Evolutionary conservation across 2,797 vertebrate genomes (phyloP).

Genomic region (Semaprochilodus insignis): DNA sequence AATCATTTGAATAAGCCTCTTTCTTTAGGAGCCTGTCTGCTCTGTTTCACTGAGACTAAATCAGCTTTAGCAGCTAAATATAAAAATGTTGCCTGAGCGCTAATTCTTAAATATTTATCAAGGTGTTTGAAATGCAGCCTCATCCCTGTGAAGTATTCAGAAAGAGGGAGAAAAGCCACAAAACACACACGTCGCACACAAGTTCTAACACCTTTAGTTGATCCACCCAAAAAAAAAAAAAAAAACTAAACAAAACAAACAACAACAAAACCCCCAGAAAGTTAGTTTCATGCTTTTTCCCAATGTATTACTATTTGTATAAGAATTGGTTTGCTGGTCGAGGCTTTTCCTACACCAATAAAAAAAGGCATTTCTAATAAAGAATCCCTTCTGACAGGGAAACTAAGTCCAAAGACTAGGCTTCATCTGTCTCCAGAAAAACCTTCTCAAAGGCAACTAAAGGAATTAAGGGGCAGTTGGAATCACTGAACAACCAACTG

Average conservation of each 20-base stretch:
- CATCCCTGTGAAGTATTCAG: conserved; percentile 64
- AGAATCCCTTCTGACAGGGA: neutral
- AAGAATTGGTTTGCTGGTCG: neutral
- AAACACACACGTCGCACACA: conserved; percentile 47
- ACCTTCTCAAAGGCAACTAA: neutral
- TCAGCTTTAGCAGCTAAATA: conserved; percentile 82
- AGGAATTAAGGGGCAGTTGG: neutral
- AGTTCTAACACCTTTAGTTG: conserved; percentile 53
- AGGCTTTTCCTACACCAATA: neutral
- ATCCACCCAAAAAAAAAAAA: neutral
- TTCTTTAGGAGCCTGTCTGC: conserved; percentile 71
- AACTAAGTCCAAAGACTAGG: neutral
- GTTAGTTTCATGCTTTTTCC: conserved; percentile 25
- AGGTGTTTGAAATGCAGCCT: conserved; percentile 70
- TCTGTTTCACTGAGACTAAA: conserved; percentile 78
- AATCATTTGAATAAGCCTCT: conserved; percentile 85
- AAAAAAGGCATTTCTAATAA: neutral
- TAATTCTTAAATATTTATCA: conserved; percentile 79
- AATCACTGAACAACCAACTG: neutral
- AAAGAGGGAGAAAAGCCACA: conserved; percentile 38
- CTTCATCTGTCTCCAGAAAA: neutral
- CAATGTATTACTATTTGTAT: neutral
- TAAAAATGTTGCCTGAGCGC: conserved; percentile 74
- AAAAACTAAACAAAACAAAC: neutral
- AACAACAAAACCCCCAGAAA: conserved; percentile 18